Percentiles rank a stretch among this genome's conserved stretches.
Conservation (phyloP, 2,888 invertebrate species). For the Cephus runcator region DNA sequence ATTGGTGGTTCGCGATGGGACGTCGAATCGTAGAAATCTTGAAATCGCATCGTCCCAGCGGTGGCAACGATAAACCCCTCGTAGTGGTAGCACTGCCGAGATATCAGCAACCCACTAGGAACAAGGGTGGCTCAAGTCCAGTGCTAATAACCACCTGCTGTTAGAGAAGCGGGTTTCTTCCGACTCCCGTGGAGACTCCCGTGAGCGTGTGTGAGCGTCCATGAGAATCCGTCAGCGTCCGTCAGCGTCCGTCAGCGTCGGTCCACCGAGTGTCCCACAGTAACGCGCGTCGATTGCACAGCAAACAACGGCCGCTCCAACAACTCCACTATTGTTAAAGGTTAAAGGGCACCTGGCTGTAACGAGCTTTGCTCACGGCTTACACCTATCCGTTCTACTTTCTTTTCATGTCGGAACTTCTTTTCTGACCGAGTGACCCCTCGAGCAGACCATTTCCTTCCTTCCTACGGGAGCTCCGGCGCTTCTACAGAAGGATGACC, state of each 20-base stretch:
- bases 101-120: background rate
- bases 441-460: background rate
- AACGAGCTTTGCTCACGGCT: background rate
- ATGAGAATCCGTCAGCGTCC: too few relatives aligned
- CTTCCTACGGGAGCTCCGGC: background rate
- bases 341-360: background rate
- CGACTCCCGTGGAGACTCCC: conserved; percentile 25
- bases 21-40: background rate
- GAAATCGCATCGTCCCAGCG: conserved; percentile 2
- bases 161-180: conserved; percentile 28
- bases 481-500: background rate
- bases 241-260: background rate
- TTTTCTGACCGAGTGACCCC: background rate
- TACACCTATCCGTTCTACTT: background rate
- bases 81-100: background rate
- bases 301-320: background rate
- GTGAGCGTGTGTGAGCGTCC: background rate
- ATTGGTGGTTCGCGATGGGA: background rate
- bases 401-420: background rate
- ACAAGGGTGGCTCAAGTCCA: conserved; percentile 2
- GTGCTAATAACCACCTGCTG: conserved; percentile 42
- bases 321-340: background rate
- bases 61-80: background rate
- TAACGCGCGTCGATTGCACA: background rate
- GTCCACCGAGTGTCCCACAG: background rate